Percentiles rank a stretch among this genome's conserved stretches.
These are phyloP conservation scores for Mormyrus proboscirostris DNA, from an alignment of 2,797 vertebrate species.

Conservation along the genomic window DNA sequence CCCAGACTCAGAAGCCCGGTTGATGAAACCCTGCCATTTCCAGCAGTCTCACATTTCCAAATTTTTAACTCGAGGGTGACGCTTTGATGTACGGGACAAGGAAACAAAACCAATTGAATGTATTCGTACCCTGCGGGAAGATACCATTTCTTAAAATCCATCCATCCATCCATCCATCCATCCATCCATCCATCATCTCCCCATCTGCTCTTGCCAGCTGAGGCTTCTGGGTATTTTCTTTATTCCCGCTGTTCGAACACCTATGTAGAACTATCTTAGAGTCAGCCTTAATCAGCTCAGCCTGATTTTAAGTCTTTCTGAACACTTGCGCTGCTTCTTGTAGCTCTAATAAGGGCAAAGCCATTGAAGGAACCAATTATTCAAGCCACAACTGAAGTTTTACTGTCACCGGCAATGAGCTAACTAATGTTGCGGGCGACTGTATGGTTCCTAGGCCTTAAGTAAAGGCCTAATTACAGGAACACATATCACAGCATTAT, in stretches of 20 bases:
- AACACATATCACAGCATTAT: neutral
- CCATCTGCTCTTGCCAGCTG: neutral
- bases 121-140: neutral
- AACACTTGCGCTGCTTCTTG: neutral
- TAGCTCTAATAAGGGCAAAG: slow-evolving; percentile 4
- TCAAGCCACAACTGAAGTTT: neutral
- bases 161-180: neutral
- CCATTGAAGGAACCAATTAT: slow-evolving; percentile 20
- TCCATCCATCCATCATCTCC: neutral
- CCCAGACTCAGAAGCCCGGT: neutral
- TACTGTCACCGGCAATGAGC: slow-evolving; percentile 18
- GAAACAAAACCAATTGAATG: neutral
- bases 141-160: neutral
- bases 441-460: neutral
- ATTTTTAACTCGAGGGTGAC: neutral
- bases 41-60: neutral
- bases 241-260: neutral
- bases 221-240: neutral
- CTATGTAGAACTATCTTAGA: neutral
- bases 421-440: slow-evolving; percentile 16
- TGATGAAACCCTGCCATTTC: neutral
- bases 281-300: slow-evolving; percentile 4
- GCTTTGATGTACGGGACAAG: neutral
- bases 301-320: neutral
- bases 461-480: slow-evolving; percentile 14